Conservation (phyloP, 2,113 vertebrate genomes). For the Opisthocomus hoazin region DNA sequence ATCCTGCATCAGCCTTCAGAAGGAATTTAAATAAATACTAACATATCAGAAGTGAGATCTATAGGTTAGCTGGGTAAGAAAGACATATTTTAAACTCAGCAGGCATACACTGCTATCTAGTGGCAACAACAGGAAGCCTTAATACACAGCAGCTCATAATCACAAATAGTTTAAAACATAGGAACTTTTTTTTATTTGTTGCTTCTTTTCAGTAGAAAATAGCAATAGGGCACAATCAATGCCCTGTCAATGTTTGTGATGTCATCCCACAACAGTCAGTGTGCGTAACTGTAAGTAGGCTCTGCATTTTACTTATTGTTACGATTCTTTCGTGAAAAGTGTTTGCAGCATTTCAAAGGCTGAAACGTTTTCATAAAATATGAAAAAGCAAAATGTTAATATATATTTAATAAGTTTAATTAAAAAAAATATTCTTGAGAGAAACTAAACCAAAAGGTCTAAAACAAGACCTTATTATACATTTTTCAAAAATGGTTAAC, state of each 20-base stretch:
- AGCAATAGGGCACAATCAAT: not conserved
- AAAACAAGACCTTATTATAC: not conserved
- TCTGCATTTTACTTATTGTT: not conserved
- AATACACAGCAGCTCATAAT: not conserved
- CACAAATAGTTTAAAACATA: not conserved
- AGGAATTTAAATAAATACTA: not conserved
- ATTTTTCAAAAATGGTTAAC: not conserved
- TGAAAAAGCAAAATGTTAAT: not conserved
- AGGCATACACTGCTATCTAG: slow-evolving; percentile 70
- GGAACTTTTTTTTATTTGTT: not conserved
- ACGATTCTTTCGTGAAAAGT: not conserved
- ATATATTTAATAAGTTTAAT: not conserved
- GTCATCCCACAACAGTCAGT: not conserved
- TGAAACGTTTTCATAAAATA: not conserved
- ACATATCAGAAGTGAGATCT: not conserved
- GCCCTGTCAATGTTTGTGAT: not conserved
- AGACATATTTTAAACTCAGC: not conserved
- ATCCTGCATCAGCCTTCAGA: not conserved
- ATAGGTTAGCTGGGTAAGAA: not conserved
- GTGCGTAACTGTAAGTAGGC: not conserved
- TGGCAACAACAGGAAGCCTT: slow-evolving; percentile 31
- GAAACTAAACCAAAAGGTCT: not conserved
- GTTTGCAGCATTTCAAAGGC: not conserved
- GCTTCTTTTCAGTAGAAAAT: not conserved
- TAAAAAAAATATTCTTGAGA: not conserved